Base-by-base conservation (phyloP, 2,113 vertebrate species). In the Synchiropus splendidus region DNA sequence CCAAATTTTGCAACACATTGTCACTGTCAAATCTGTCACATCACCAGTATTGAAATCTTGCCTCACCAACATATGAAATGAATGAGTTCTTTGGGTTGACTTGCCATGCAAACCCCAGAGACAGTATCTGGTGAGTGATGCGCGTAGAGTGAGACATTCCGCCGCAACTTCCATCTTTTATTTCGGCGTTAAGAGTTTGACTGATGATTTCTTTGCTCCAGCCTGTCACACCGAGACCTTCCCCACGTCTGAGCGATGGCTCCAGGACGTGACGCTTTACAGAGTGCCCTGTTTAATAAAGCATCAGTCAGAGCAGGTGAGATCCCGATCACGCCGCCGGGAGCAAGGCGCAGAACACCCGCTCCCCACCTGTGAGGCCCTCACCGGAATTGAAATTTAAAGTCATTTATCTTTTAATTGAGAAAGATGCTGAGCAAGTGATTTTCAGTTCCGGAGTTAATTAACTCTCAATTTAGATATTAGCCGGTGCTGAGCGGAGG, bases 311-410 rank as follows among this genome's bases (percentile, higher is more conserved):
- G 69, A 27, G 21, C 21, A 27, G 37, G 67, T 74, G 67, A 46
- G 31, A 15, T 36, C 49, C 12, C 15, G 16, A 52, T 33, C n/a
- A 40, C 41, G 34, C 14, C 55, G 43, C 32, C 51, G 40, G 36
- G 18, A 61, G 58, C 63, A 66, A n/a, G n/a, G n/a, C n/a, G n/a
- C n/a, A n/a, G n/a, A 61, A 63, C 63, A 55, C 43, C 44, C 61
- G 77, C 80, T 84, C 77, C 77, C 81, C 81, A 79, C 69, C 60
- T 55, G 43, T 72, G 45, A 74, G 75, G 53, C 79, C 80, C 82
- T 78, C 17, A 40, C 14, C 63, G 61, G 59, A 64, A 64, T 51
- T 49, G 27, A 42, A 42, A 62, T 42, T 17, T 11, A 9, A 42
- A 27, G 21, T 27, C 8, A 27, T 27, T 27, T 8, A 27, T 27